A percentile compares a stretch with the other conserved stretches of the same genome.
Conservation (phyloP, 1,140 invertebrate species). For the Bactericera cockerelli region DNA sequence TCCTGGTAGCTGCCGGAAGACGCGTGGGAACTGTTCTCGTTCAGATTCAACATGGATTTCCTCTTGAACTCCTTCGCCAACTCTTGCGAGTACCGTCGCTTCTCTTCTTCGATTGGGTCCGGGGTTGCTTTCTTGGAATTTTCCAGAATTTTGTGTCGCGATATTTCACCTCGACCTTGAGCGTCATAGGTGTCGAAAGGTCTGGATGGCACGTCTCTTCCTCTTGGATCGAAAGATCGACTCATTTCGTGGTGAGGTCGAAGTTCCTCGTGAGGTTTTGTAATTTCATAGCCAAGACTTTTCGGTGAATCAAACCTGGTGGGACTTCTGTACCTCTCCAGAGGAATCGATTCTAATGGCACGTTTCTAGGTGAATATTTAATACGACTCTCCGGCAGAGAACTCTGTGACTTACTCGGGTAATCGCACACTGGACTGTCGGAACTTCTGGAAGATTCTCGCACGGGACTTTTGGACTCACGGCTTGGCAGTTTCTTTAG, state of each 20-base stretch:
- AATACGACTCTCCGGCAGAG: constrained; percentile 11
- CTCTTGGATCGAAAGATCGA: background rate
- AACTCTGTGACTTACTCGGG: constrained; percentile 13
- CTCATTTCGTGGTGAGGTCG: background rate
- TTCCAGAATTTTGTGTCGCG: background rate
- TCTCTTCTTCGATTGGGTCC: constrained; percentile 30
- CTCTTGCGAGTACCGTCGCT: constrained; percentile 29
- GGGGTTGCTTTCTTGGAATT: constrained; percentile 25
- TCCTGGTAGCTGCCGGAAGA: constrained; percentile 30
- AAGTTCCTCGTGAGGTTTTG: background rate
- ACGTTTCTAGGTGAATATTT: constrained; percentile 13
- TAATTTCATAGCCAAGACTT: background rate
- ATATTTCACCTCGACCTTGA: background rate
- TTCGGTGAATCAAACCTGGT: constrained; percentile 25
- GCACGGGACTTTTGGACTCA: background rate
- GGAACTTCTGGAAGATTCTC: constrained; percentile 3
- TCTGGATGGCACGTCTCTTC: background rate
- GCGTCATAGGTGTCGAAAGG: background rate
- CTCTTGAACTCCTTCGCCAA: constrained; percentile 32
- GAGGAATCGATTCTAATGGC: constrained; percentile 18
- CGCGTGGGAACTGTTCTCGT: constrained; percentile 6
- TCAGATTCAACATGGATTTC: constrained; percentile 28
- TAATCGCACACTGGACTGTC: constrained; percentile 11
- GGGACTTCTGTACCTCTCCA: constrained; percentile 28
- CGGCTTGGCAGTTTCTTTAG: background rate